These are phyloP conservation scores for Drosophila nannoptera DNA, from an alignment of 1,140 invertebrate species.

Conservation along the genomic window DNA sequence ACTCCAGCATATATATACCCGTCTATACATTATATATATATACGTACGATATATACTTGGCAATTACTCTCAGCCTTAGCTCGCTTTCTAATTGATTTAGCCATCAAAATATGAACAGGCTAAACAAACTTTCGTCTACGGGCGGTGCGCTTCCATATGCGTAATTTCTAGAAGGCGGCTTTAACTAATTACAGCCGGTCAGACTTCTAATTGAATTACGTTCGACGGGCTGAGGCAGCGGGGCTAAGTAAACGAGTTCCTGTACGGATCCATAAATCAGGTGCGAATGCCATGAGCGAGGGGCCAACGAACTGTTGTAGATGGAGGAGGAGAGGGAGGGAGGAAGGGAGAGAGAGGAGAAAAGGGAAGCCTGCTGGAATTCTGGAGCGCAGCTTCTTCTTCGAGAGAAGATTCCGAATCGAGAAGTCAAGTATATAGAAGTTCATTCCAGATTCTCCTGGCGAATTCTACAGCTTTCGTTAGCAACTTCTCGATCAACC, in stretches of 20 bases:
- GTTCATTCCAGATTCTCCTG: too few relatives aligned
- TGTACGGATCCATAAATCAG: slow-evolving; percentile 15
- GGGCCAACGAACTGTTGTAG: neutral
- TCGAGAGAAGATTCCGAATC: neutral
- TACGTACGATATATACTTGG: slow-evolving; percentile 8
- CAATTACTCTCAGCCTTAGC: slow-evolving; percentile 41
- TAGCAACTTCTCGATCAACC: neutral
- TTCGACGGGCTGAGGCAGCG: neutral
- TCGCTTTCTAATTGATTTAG: slow-evolving; percentile 60
- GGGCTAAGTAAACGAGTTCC: slow-evolving; percentile 30
- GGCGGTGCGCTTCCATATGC: neutral
- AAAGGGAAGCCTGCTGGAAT: neutral
- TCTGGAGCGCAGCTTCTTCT: too few relatives aligned
- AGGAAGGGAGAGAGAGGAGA: neutral
- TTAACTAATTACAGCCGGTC: slow-evolving; percentile 36
- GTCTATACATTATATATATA: neutral
- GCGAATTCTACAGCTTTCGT: neutral
- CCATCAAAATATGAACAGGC: slow-evolving; percentile 38
- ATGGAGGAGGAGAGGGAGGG: neutral
- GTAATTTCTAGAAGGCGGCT: slow-evolving; percentile 5
- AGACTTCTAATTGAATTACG: slow-evolving; percentile 31
- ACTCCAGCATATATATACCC: neutral
- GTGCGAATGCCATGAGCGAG: slow-evolving; percentile 7
- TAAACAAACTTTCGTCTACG: slow-evolving; percentile 1
- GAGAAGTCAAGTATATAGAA: too few relatives aligned